These are phyloP conservation scores for Cinclus cinclus DNA, from an alignment of 2,113 vertebrate genomes.

Conservation along the genomic window DNA sequence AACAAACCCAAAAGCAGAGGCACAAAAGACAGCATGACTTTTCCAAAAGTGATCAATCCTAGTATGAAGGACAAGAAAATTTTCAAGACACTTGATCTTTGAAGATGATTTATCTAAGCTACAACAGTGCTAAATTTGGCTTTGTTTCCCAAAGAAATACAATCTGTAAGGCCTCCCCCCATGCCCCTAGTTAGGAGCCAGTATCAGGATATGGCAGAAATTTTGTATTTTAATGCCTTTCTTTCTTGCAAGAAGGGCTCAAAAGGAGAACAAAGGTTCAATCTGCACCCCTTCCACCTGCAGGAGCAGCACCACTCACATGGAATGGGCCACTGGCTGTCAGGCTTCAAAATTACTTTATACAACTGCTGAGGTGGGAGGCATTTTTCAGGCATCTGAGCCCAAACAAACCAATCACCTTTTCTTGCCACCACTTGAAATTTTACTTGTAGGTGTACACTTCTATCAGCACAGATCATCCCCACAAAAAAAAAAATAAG, in stretches of 20 bases:
- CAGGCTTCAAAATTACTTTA: neutral
- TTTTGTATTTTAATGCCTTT: neutral
- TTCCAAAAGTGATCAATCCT: neutral
- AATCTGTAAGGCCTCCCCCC: neutral
- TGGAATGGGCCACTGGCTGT: accelerated
- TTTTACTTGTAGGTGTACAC: neutral
- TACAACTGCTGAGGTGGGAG: neutral
- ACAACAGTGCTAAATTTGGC: neutral
- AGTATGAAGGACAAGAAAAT: neutral
- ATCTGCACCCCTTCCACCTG: neutral
- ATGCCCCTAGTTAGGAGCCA: neutral
- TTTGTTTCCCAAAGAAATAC: neutral
- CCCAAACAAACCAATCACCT: neutral
- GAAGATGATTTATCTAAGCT: neutral
- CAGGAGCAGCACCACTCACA: neutral
- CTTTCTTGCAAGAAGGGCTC: neutral
- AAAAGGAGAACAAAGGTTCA: neutral
- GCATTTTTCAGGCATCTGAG: neutral
- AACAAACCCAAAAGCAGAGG: neutral
- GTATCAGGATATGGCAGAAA: accelerated
- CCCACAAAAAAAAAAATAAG: neutral
- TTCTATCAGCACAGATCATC: neutral
- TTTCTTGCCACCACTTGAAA: neutral
- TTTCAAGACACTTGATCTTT: neutral
- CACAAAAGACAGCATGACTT: neutral